Evolutionary conservation across 2,797 vertebrate species (phyloP).

Genomic region (Bucorvus abyssinicus): DNA sequence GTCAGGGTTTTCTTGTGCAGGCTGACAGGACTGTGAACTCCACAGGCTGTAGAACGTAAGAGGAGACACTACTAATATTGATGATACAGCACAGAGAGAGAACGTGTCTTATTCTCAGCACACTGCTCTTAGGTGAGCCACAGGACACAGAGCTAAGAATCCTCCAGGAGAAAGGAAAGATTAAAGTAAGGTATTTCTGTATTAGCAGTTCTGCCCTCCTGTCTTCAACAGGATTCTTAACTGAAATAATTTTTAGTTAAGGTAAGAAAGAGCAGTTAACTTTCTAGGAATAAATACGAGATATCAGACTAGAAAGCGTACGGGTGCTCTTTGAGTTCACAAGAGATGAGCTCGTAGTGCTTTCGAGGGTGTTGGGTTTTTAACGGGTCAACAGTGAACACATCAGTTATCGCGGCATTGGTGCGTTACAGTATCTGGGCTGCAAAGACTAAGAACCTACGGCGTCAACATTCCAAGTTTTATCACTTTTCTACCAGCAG

Average conservation of each 20-base stretch:
- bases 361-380: background rate
- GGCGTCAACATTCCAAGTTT: background rate
- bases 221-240: background rate
- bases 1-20: background rate
- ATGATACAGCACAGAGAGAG: background rate
- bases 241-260: background rate
- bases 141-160: background rate
- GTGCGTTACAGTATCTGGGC: background rate
- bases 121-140: background rate
- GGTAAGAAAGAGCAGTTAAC: background rate
- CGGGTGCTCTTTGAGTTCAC: background rate
- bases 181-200: background rate
- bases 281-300: background rate
- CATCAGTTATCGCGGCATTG: background rate
- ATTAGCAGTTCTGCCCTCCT: background rate
- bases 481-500: constrained; percentile 15
- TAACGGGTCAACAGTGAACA: background rate
- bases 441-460: background rate
- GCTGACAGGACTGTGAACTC: background rate
- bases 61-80: background rate
- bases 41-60: background rate
- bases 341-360: background rate
- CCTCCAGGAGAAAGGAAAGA: background rate
- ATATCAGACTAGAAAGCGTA: background rate
- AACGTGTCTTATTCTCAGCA: background rate